Evolutionary conservation across 2,888 invertebrate species (phyloP), one percentile per base, ranked within the genome.

Genomic region (Criorhina ranunculi): DNA sequence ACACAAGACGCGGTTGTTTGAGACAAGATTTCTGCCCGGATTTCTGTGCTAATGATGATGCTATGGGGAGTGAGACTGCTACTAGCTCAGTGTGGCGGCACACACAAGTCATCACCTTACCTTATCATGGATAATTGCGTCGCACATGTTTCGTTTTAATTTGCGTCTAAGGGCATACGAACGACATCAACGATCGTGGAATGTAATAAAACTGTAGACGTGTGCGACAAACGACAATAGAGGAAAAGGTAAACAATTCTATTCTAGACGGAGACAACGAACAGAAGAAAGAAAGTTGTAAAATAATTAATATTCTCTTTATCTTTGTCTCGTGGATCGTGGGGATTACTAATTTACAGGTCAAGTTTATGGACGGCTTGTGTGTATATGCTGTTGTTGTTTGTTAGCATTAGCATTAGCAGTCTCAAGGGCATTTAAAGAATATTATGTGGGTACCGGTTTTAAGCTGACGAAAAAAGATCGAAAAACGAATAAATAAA

Each of bases 121-220:
- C 76, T 59, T 37, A 29, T 70, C 49, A 64, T 70, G 42, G 15
- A 81, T 62, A 76, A 64, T 76, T 81, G 81, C 81, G 81, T 81
- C 81, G 81, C 62, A 80, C 80, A 69, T 57, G 57, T 55, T 46
- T 37, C n/a, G 4, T 73, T 31, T 64, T 64, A 15, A 59, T 77
- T 60, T 77, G 44, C 51, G 51, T 69, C 77, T 76, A 17, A 51
- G 15, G 31, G 29, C 59, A 59, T 31, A 72, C 70, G 8, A 51
- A 11, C 8, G 24, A 53, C 53, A 31, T 53, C 67, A 67, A 60
- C 57, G 37, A 66, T 66, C 17, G 40, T 51, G 17, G n/a, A 19
- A 33, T n/a, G 37, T 11, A 24, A 24, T 24, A 24, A 31, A 44
- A 19, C 35, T 11, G 35, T 12, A 40, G 33, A 59, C 29, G 12